These are phyloP conservation scores for Lanistes nyassanus DNA, from an alignment of 1,140 invertebrate genomes.

Conservation along the genomic window DNA sequence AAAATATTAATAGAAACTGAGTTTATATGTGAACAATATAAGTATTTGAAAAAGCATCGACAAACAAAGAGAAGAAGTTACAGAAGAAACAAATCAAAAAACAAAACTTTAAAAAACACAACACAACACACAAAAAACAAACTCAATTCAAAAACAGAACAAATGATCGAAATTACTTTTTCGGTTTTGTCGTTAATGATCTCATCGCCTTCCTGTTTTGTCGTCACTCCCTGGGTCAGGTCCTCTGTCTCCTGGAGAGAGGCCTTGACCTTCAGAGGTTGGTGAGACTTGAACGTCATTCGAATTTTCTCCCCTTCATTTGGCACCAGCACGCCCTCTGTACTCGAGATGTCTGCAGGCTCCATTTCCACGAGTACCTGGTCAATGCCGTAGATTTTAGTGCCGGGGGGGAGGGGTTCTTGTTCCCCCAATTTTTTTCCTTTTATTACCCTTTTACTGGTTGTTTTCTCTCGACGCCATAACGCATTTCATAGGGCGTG, in stretches of 20 bases:
- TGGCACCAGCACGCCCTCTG: constrained; percentile 12
- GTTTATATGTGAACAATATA: too few relatives aligned
- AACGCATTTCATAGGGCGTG: too few relatives aligned
- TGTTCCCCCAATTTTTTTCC: neutral
- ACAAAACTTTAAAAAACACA: too few relatives aligned
- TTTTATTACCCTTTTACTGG: too few relatives aligned
- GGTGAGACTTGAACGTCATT: neutral
- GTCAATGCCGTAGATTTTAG: neutral
- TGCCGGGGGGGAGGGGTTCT: neutral
- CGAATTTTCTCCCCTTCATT: constrained; percentile 15
- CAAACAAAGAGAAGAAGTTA: too few relatives aligned
- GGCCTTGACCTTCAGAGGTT: neutral
- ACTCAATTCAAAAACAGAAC: too few relatives aligned
- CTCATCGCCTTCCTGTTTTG: neutral
- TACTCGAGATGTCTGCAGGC: constrained; percentile 1
- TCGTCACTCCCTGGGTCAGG: neutral
- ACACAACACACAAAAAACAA: too few relatives aligned
- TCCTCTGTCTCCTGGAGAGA: constrained; percentile 3
- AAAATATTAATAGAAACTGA: too few relatives aligned
- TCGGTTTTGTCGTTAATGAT: neutral
- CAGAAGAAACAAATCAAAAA: too few relatives aligned
- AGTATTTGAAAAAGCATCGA: too few relatives aligned
- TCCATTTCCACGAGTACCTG: constrained; percentile 6
- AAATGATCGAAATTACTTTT: too few relatives aligned
- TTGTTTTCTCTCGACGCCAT: too few relatives aligned